Base-by-base conservation (phyloP, 2,113 vertebrate species). In the Daubentonia madagascariensis region DNA sequence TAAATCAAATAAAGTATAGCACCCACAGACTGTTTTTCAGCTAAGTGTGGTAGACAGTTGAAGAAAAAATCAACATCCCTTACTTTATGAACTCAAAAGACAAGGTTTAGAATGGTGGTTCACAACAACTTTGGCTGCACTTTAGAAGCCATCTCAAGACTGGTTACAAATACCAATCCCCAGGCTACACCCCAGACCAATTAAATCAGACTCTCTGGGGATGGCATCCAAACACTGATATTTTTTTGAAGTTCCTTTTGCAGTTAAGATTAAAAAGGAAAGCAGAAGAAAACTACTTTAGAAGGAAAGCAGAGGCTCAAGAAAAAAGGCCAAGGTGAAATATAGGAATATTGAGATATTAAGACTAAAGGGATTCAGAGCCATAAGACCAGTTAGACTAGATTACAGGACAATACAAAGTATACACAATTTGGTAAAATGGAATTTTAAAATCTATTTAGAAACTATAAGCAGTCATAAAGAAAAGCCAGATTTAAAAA, bases 391-490 rank as follows among this genome's bases (percentile, higher is more conserved):
- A 65, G 37, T 59, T 45, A 94, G 43, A 88, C 12, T 89, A 79
- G 43, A 93, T 89, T 90, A 94, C 0, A 93, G 10, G 72, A 94
- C 81, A 59, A 89, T 7, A 93, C 14, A 85, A 48, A 88, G 28
- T 84, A 1, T 52, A 79, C 0, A 8, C 32, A 91, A 93, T n/a
- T 91, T 94, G 88, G 61, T 40, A 89, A 78, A 97, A 86, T 14
- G 45, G 28, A 88, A 81, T 85, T 76, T 72, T 30, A 97, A 88
- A 95, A 93, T 93, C n/a, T 80, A 94, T 75, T 93, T 91, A 78
- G 48, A 95, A 97, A 89, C 9, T 59, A 80, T 37, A 97, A 83
- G 30, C 54, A 94, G 52, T 85, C 14, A 23, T 87, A 95, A 93
- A 76, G 43, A 96, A 96, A 85, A 73, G 43, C 32, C 45, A 87